Base-by-base conservation (phyloP, 2,797 vertebrate species). In the Esox masquinongy region DNA sequence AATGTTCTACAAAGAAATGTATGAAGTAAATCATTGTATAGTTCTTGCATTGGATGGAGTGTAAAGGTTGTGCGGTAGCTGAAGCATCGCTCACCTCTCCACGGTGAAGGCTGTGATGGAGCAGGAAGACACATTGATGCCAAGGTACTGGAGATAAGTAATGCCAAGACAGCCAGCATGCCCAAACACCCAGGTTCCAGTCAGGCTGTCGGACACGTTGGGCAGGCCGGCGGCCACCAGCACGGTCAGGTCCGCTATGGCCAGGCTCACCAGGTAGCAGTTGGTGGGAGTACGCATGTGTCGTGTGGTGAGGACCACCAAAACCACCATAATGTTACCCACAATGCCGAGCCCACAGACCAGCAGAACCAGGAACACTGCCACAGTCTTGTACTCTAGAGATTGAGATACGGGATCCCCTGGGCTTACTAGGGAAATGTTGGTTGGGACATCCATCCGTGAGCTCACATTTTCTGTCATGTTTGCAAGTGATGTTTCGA, bases 131-230 rank as follows among this genome's bases (percentile, higher is more conserved):
- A 92, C 93, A 0, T 93, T 94, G 83, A 96, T 96, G 76, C 95
- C 96, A 87, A 96, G 88, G 82, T 95, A 95, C 88, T 95, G 93
- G 36, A 96, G 91, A 88, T 95, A 95, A 81, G 95, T 95, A 88
- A 96, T 96, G 16, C 91, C 93, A 70, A 94, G 85, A 71, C 94
- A 95, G 31, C 95, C 91, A 0, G 89, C 88, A 0, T 94, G 92
- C 7, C 95, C 94, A 0, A 92, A 96, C 43, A 95, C 84, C 94
- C 95, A 95, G 0, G 89, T 92, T 11, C 94, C 95, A 0, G 87
- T 91, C 90, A 96, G 83, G 76, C 94, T 96, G 77, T 95, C 92
- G 0, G 94, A 93, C 70, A 96, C 82, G 9, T 94, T 95, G 69
- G 95, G 94, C 75, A 97, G 84, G 24, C 95, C 95, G 0, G 93